Evolutionary conservation across 2,797 vertebrate species (phyloP), one percentile per base, ranked within the genome.

Genomic region (Aselliscus stoliczkanus): DNA sequence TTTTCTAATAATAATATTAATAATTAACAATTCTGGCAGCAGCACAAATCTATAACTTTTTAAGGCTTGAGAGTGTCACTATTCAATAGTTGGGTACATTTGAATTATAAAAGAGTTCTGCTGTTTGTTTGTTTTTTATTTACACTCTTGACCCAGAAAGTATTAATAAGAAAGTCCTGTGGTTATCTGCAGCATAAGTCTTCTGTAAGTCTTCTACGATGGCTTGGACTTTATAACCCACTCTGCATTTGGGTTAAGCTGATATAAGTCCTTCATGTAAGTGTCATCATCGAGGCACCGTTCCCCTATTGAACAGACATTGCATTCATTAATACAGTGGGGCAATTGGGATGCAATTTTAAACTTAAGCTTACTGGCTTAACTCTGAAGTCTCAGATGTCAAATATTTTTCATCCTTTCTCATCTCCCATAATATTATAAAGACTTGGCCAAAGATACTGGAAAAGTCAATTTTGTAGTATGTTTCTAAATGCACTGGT

Each of bases 241-340:
- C 91, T 99, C 99, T 4, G 99, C 99, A 83, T 98, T 98, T 0
- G 99, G 99, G 98, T 99, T 99, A 92, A 99, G 98, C 95, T 99
- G 99, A 97, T 99, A 98, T 2, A 99, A 98, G 97, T 99, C 99
- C 97, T 99, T 99, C 99, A 99, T 99, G 84, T 99, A 99, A 0
- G 99, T 99, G 79, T 99, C 99, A 15, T 98, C 98, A 87, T 99
- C 99, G 6, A 99, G 98, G 95, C 99, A 99, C 67, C 99, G 99
- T 93, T 99, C 99, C 95, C 99, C 99, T 99, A 92, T 37, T 64
- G 96, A 96, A 83, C 67, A 97, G 75, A 95, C 0, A 9, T 0
- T 0, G 34, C 12, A 25, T 86, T 60, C 88, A 21, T 23, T 42
- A 88, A 47, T 23, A 75, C 14, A 47, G 47, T 1, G 3, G 34